Evolutionary conservation across 2,113 vertebrate genomes (phyloP).

Genomic region (Tragelaphus strepsiceros): DNA sequence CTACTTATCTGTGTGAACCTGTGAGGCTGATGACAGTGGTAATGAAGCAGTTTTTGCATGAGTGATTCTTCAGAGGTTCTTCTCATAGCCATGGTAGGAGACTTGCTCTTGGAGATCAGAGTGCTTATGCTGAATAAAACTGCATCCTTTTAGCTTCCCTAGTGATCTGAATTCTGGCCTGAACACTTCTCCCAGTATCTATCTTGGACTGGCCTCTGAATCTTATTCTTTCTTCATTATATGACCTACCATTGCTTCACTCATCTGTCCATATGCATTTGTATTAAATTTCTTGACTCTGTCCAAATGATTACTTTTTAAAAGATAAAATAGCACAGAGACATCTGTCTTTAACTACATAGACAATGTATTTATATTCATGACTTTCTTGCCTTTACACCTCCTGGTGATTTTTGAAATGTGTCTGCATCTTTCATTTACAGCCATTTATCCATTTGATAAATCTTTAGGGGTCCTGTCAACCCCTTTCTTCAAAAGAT

Average conservation of each 20-base stretch:
- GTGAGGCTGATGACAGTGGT: conserved; percentile 48
- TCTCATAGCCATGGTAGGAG: neutral
- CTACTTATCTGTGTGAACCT: conserved; percentile 64
- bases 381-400: neutral
- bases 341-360: neutral
- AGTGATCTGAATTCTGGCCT: neutral
- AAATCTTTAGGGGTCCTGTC: neutral
- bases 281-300: neutral
- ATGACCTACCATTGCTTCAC: neutral
- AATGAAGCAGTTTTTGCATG: conserved; percentile 51
- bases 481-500: neutral
- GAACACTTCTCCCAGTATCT: neutral
- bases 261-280: neutral
- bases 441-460: neutral
- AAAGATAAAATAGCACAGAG: neutral
- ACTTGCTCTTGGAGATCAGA: conserved; percentile 17
- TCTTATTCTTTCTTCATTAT: neutral
- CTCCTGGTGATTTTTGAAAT: neutral
- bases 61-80: conserved; percentile 39
- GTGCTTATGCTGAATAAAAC: neutral
- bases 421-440: neutral
- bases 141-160: neutral
- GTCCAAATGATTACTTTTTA: neutral
- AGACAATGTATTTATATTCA: neutral
- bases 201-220: neutral